Conservation (phyloP, 2,888 invertebrate genomes). For the Dicroscelio sp. region DNA sequence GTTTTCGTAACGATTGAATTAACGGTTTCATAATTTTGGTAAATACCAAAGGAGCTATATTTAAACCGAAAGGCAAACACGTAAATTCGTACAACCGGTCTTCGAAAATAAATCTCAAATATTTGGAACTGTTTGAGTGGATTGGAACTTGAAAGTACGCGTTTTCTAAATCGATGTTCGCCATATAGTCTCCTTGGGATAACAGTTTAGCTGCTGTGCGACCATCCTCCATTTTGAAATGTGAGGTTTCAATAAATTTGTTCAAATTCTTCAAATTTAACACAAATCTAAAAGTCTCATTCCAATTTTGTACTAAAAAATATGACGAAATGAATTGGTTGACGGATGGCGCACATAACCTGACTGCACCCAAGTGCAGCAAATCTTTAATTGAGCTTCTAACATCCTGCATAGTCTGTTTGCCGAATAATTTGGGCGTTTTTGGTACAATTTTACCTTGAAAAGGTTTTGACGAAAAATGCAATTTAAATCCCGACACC, state of each 20-base stretch:
- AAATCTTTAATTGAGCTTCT: neutral
- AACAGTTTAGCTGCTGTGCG: neutral
- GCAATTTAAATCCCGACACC: neutral
- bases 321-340: neutral
- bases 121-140: neutral
- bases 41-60: neutral
- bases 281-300: neutral
- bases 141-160: neutral
- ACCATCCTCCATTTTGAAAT: slow-evolving; percentile 9
- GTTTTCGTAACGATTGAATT: neutral
- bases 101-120: neutral
- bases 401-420: neutral
- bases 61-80: slow-evolving; percentile 4
- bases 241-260: neutral
- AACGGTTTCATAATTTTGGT: neutral
- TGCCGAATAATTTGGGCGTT: neutral
- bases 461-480: neutral
- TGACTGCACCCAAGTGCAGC: neutral
- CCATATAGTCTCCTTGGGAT: neutral
- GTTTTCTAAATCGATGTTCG: neutral
- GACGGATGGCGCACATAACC: neutral
- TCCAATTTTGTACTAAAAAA: neutral
- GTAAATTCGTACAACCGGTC: neutral
- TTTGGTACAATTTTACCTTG: neutral
- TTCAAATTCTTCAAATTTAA: slow-evolving; percentile 10